Percentiles rank a stretch among this genome's conserved stretches.
Conservation (phyloP, 2,113 vertebrate species). For the Grus americana region DNA sequence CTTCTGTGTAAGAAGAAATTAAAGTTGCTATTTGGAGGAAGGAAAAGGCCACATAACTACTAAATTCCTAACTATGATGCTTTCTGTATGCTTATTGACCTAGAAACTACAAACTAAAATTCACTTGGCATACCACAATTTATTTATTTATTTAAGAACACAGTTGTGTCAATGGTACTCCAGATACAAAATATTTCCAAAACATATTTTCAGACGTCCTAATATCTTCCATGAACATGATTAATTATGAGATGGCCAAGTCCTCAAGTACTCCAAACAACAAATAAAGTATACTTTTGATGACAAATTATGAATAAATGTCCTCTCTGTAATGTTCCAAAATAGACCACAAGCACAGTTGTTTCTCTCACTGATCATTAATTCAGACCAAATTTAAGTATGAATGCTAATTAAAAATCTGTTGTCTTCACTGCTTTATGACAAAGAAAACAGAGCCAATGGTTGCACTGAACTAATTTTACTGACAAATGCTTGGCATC, state of each 20-base stretch:
- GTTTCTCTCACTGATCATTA: slow-evolving; percentile 53
- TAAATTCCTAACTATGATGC: background rate
- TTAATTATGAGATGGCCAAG: background rate
- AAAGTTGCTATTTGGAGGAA: background rate
- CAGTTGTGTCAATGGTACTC: background rate
- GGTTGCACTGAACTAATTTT: slow-evolving; percentile 56
- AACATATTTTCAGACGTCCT: background rate
- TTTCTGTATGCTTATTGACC: background rate
- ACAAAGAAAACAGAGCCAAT: slow-evolving; percentile 25
- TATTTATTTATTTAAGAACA: background rate
- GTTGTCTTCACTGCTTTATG: slow-evolving; percentile 28
- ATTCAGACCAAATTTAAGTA: slow-evolving; percentile 33
- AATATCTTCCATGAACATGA: background rate
- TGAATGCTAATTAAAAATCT: slow-evolving; percentile 61
- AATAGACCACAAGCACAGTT: slow-evolving; percentile 16
- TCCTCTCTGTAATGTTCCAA: background rate
- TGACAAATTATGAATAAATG: background rate
- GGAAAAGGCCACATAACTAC: background rate
- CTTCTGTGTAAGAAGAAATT: background rate
- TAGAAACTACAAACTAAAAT: background rate
- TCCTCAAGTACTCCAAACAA: background rate
- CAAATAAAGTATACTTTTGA: background rate
- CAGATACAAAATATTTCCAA: background rate
- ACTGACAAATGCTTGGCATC: slow-evolving; percentile 63
- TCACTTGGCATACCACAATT: background rate